Evolutionary conservation across 2,888 invertebrate genomes (phyloP), one percentile per base, ranked within the genome.

Genomic region (Gastrophysa polygoni): DNA sequence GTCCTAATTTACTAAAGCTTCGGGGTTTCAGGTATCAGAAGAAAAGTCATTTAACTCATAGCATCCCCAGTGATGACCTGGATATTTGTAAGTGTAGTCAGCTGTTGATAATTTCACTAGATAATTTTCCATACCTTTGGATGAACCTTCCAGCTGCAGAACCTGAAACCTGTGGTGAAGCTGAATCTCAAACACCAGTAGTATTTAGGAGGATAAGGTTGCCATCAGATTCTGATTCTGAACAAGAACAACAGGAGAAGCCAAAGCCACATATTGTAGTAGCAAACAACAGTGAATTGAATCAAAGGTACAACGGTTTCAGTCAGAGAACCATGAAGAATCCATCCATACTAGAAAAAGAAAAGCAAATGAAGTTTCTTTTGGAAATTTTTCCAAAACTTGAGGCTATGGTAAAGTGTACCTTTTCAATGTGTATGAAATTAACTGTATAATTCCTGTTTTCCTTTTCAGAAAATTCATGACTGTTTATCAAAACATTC

Each of bases 1-100:
- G 85, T 75, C 86, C 87, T 52, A 87, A 84, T 78, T 82, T 86
- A 72, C 81, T 88, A 76, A 87, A 87, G 80, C 82, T 90, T 71
- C 84, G 89, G 73, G 88, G 86, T 77, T 90, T 89, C 78, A 85
- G 89, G 75, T 88, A 89, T 80, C 88, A 89, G 78, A 88, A 86
- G 79, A 89, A 87, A 82, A 83, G 81, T 11, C 69, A 65, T 57
- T 73, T 78, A 67, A 70, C 77, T 32, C 82, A 77, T 78, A 73
- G 80, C 14, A 59, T 24, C 57, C 63, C 70, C 51, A 71, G 68
- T 63, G 73, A 69, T 57, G 56, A 63, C 61, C 65, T 72, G 52
- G 70, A 71, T 60, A 64, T 71, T 67, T 73, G 78, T 78, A 76
- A 77, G 74, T 70, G 52, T 52, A 44, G 59, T 52, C 7, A 14